These are phyloP conservation scores for Odocoileus hemionus DNA, from an alignment of 2,113 vertebrate genomes.

Conservation along the genomic window DNA sequence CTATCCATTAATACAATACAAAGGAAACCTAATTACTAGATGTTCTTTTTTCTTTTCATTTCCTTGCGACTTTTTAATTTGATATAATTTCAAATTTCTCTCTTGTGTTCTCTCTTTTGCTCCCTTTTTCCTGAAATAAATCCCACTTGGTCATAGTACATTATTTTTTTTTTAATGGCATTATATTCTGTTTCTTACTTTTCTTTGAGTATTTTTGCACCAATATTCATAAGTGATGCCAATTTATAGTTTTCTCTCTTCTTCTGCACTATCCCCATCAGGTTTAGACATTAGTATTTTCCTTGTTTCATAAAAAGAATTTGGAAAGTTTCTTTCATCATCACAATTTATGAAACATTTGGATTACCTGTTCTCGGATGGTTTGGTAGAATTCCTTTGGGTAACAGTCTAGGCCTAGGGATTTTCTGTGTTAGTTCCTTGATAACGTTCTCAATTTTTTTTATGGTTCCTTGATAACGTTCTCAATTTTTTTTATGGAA, in stretches of 20 bases:
- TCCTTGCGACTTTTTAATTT: conserved; percentile 5
- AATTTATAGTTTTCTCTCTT: neutral
- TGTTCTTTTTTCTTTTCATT: neutral
- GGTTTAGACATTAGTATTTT: neutral
- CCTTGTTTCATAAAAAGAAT: conserved; percentile 17
- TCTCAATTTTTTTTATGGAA: neutral
- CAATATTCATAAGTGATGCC: neutral
- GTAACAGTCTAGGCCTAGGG: neutral
- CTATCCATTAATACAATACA: neutral
- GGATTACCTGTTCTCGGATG: neutral
- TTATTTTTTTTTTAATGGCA: neutral
- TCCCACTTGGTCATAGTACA: neutral
- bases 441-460: neutral
- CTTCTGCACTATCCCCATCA: neutral
- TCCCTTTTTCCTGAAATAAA: neutral
- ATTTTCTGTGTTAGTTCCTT: neutral
- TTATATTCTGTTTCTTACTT: neutral
- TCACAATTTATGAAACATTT: neutral
- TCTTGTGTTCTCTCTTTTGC: neutral
- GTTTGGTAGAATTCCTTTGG: neutral
- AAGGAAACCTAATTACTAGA: neutral
- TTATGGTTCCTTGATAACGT: neutral
- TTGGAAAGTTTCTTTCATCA: neutral
- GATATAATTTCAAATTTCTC: neutral
- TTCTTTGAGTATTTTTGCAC: neutral